phyloP scores from a whole-genome alignment of 2,888 invertebrate species.

The Bombyx huttoni region DNA sequence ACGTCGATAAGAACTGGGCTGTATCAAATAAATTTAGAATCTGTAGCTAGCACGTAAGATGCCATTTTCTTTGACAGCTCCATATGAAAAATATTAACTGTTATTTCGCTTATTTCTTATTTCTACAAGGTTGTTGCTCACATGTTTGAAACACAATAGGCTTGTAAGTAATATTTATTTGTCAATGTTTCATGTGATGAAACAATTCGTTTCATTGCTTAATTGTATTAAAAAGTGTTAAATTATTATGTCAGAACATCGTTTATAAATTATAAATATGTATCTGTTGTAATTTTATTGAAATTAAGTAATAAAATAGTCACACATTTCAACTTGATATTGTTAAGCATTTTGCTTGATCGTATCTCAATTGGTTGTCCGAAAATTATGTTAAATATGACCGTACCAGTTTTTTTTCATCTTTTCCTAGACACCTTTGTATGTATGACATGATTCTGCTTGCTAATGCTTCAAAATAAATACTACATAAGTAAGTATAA shows the following conservation, averaged over 20 bases:
- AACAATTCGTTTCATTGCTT: neutral
- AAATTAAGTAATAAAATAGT: no score
- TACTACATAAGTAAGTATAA: no score
- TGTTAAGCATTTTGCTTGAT: no score
- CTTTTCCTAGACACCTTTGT: no score
- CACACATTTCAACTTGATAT: no score
- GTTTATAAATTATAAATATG: no score
- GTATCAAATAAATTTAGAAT: slow-evolving; percentile 28
- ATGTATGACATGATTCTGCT: no score
- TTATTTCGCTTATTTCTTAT: slow-evolving; percentile 54
- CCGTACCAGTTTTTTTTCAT: no score
- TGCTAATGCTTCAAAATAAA: no score
- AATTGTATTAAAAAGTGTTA: slow-evolving; percentile 6
- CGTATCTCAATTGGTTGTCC: no score
- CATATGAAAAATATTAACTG: slow-evolving; percentile 48
- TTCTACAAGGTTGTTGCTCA: slow-evolving; percentile 47
- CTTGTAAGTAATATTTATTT: neutral
- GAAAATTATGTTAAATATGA: no score
- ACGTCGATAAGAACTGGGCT: slow-evolving; percentile 41
- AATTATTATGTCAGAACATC: neutral
- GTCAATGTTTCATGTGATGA: neutral
- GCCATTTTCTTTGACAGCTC: slow-evolving; percentile 21
- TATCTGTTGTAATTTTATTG: no score
- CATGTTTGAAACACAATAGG: slow-evolving; percentile 25
- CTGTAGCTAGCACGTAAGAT: slow-evolving; percentile 24